Base-by-base conservation (phyloP, 1,140 invertebrate species). In the Drosophila fuyamai region DNA sequence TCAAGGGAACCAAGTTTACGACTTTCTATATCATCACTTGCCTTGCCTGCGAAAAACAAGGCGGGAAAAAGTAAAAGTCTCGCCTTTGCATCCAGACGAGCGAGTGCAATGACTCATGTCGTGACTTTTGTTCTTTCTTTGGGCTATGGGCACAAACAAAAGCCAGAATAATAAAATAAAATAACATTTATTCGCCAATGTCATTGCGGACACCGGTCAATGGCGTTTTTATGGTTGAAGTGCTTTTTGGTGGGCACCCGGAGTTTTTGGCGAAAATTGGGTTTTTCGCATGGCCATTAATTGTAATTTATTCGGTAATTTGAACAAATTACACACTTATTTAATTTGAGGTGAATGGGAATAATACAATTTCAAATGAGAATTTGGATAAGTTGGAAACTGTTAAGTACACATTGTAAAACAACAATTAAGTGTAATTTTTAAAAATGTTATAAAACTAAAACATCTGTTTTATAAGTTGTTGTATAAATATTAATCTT, bases 61-160 rank as follows among this genome's bases (percentile, higher is more conserved):
- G 36, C 59, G 65, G 35, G 58, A 35, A 56, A 83, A 85, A 85
- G 82, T 86, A 86, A 88, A 86, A 88, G 79, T 88, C 47, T 43
- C 35, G 59, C 62, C 29, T 38, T 29, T 50, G 55, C 47, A 77
- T 66, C 74, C 62, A 75, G 59, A 44, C 65, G 46, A 47, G 6
- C 27, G 76, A 73, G 83, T 88, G 80, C 83, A 88, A 79, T 88
- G 83, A 83, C 83, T 88, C 83, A 88, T 79, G 72, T 53, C 83
- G 83, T 88, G 83, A 89, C 83, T 88, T 79, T 88, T 88, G 83
- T 88, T 89, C 80, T 88, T 88, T 89, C 79, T 83, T 83, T 77
- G 57, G 63, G 60, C 72, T 89, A 76, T 77, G 41, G 51, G 55
- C 56, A 61, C 63, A 70, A 81, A 62, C 62, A 85, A 85, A 56